Evolutionary conservation across 2,113 vertebrate genomes (phyloP).

Genomic region (Narcine bancroftii): DNA sequence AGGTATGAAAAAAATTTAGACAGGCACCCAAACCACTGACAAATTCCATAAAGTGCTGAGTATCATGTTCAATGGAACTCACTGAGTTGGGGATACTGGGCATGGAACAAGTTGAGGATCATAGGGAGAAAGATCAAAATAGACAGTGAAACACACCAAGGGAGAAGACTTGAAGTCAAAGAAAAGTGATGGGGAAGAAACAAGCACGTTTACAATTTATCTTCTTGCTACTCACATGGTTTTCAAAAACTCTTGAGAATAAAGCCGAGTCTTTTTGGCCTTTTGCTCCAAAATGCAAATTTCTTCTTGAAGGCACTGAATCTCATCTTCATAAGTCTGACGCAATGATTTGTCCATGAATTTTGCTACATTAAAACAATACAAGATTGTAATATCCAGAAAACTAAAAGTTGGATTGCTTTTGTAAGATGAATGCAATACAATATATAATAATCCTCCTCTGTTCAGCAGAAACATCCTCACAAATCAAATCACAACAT

Average conservation of each 20-base stretch:
- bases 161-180: too few species aligned
- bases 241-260: slow-evolving; percentile 47
- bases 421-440: background rate
- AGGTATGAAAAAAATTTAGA: too few species aligned
- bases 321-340: slow-evolving; percentile 55
- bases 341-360: background rate
- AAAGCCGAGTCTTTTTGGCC: slow-evolving; percentile 44
- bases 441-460: background rate
- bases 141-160: too few species aligned
- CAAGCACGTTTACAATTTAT: background rate
- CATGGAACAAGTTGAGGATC: too few species aligned
- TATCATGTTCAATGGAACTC: too few species aligned
- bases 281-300: slow-evolving; percentile 50
- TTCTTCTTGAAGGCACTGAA: slow-evolving; percentile 59
- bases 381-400: background rate
- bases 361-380: background rate
- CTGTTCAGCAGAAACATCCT: background rate
- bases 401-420: background rate
- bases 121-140: too few species aligned
- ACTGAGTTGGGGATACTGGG: too few species aligned
- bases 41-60: too few species aligned
- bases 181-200: too few species aligned
- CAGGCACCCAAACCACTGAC: too few species aligned
- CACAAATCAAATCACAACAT: background rate
- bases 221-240: slow-evolving; percentile 50